Percentiles rank a stretch among this genome's conserved stretches.
Evolutionary conservation across 1,140 invertebrate species (phyloP).

Genomic region (Camponotus floridanus): DNA sequence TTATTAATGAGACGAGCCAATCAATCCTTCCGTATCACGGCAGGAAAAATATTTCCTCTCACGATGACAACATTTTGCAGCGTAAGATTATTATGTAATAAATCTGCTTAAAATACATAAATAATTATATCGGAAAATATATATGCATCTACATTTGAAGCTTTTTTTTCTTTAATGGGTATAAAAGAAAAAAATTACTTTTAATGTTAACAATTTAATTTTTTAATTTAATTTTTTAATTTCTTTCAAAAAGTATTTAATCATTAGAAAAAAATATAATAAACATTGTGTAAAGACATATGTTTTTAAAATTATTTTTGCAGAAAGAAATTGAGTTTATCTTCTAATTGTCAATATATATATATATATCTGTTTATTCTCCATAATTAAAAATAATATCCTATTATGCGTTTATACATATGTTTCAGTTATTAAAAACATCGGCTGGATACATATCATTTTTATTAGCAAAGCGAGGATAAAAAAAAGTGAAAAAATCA

Average conservation of each 20-base stretch:
- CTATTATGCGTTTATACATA: not conserved
- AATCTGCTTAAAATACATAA: not conserved
- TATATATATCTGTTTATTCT: too few relatives aligned
- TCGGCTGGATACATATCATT: constrained; percentile 47
- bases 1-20: constrained; percentile 17
- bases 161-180: not conserved
- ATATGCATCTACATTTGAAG: not conserved
- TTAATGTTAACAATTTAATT: not conserved
- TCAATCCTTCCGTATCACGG: constrained; percentile 27
- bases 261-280: not conserved
- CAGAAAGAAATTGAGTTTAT: not conserved
- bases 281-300: not conserved
- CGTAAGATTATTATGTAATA: constrained; percentile 27
- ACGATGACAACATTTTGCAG: constrained; percentile 42
- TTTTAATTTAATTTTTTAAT: not conserved
- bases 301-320: not conserved
- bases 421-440: constrained; percentile 32
- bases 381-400: not conserved
- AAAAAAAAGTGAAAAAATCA: not conserved
- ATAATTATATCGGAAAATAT: not conserved
- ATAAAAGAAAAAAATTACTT: not conserved
- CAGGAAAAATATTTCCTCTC: constrained; percentile 46
- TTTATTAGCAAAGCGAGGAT: constrained; percentile 12
- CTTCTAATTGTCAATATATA: not conserved
- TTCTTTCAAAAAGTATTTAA: not conserved